These are phyloP conservation scores for Drosophila funebris DNA, from an alignment of 1,140 invertebrate species.

Conservation along the genomic window DNA sequence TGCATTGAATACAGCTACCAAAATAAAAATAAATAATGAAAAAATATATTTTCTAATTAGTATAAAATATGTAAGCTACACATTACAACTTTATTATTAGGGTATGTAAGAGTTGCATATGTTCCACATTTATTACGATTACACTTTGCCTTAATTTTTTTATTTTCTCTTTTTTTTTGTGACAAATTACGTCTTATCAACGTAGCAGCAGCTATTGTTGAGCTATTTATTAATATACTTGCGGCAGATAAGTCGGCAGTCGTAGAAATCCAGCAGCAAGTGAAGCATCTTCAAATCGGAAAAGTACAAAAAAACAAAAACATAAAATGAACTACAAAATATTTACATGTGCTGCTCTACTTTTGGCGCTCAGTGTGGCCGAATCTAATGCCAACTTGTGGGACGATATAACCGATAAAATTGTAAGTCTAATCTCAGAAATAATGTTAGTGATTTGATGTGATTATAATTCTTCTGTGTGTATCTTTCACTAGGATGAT, in stretches of 20 bases:
- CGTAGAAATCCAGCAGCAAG: conserved; percentile 16
- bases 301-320: background rate
- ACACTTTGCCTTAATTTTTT: background rate
- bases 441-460: background rate
- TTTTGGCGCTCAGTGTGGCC: conserved; percentile 30
- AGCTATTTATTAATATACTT: conserved; percentile 34
- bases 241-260: conserved; percentile 28
- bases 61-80: no score
- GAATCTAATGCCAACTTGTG: conserved; percentile 19
- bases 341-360: conserved; percentile 11
- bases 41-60: background rate
- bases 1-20: no score
- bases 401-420: conserved; percentile 37
- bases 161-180: conserved; percentile 26
- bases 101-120: background rate
- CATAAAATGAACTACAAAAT: conserved; percentile 32
- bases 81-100: no score
- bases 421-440: conserved; percentile 19
- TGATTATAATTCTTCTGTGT: background rate
- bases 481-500: conserved; percentile 19
- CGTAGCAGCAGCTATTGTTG: conserved; percentile 16
- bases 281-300: conserved; percentile 18
- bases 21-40: background rate
- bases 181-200: conserved; percentile 34
- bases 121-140: background rate